Evolutionary conservation across 1,140 invertebrate genomes (phyloP), one percentile per base, ranked within the genome.

Genomic region (Dryas iulia): DNA sequence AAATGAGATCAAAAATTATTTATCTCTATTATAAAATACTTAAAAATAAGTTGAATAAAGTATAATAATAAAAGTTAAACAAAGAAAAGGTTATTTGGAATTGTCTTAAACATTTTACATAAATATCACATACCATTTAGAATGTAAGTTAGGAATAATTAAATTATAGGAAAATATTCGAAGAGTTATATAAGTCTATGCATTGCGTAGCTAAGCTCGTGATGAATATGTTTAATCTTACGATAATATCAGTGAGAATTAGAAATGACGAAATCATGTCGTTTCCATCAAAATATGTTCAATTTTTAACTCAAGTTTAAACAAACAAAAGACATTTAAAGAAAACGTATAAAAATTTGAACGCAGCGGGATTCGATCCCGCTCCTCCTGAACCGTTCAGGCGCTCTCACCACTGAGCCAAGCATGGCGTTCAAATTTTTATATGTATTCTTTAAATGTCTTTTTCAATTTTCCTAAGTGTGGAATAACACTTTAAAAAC

Each of bases 121-220:
- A 60, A n/a, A 18, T 39, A 25, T 60, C 59, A 60, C 59, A 60
- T 47, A 25, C 25, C 33, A 18, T 47, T 60, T n/a, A 60, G 33
- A 47, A 47, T 47, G 39, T 47, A 47, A 47, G 18, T 47, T 47
- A 7, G 18, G 18, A 21, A 47, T 47, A 21, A 21, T 47, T 21
- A 47, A 47, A 47, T 47, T 47, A 47, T 21, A 47, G 6, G 39
- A 47, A 47, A 47, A 21, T 18, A 21, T 21, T 21, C 14, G 14
- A 47, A 47, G 39, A 18, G 0, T 47, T 2, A 18, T 18, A 7
- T 14, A 47, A 47, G 39, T 47, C 39, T 47, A 47, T 47, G 14
- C 14, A 47, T 59, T 35, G 58, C 30, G 14, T 23, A 35, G 31
- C 58, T 59, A 59, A 59, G 31, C 58, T 59, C 58, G 31, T 39